Conservation (phyloP, 37 sponge, comb jelly and placozoan genomes). For the Amphimedon queenslandica region DNA sequence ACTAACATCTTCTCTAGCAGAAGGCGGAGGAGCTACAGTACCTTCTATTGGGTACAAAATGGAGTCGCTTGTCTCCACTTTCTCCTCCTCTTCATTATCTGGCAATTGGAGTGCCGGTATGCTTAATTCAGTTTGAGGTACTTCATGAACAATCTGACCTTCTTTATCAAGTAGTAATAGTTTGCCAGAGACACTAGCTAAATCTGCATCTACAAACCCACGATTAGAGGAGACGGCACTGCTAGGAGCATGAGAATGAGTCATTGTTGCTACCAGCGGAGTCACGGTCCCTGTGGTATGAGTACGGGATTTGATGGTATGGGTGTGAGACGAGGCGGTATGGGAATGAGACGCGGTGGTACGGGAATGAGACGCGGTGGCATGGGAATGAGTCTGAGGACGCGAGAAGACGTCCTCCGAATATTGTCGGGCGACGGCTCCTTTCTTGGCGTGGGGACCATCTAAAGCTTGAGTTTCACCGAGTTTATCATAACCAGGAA, state of each 20-base stretch:
- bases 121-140: slow-evolving; percentile 1
- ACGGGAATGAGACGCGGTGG: background rate
- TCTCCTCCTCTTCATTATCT: background rate
- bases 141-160: slow-evolving; percentile 18
- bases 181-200: slow-evolving; percentile 8
- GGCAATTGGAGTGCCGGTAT: background rate
- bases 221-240: slow-evolving; percentile 46
- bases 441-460: background rate
- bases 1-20: too few species aligned
- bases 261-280: too few species aligned
- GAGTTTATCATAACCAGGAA: too few species aligned
- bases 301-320: background rate
- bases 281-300: too few species aligned
- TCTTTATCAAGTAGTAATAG: slow-evolving; percentile 21
- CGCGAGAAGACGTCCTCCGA: background rate
- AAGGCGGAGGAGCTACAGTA: slow-evolving; percentile 10
- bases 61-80: too few species aligned
- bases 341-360: background rate
- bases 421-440: background rate
- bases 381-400: background rate
- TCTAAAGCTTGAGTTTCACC: background rate
- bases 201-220: slow-evolving; percentile 20
- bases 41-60: background rate
- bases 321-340: background rate
- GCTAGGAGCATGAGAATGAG: too few species aligned